A percentile compares a stretch with the other conserved stretches of the same genome.
phyloP scores from a whole-genome alignment of 2,113 vertebrate species.

The Trinectes maculatus region DNA sequence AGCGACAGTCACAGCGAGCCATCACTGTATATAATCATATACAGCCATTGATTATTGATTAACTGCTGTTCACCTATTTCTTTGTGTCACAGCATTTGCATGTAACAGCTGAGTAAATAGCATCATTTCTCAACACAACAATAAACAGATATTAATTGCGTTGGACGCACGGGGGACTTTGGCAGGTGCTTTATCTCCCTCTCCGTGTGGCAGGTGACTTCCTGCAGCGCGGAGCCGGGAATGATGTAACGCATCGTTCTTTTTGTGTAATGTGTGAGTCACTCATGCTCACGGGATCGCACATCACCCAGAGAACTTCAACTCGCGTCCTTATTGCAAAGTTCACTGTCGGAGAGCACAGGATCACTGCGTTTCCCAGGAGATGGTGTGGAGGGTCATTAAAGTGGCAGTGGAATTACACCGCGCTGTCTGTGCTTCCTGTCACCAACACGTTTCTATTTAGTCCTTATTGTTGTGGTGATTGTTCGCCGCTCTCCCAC shows the following conservation, averaged over 20 bases:
- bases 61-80: no score
- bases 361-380: neutral
- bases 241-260: conserved; percentile 14
- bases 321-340: neutral
- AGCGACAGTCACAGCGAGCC: no score
- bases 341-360: conserved; percentile 6
- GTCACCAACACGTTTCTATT: neutral
- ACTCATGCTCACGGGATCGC: neutral
- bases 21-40: no score
- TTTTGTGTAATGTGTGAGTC: conserved; percentile 13
- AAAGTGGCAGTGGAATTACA: neutral
- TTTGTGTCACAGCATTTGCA: no score
- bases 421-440: neutral
- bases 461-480: neutral
- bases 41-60: no score
- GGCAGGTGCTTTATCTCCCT: neutral
- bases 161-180: neutral
- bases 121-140: neutral
- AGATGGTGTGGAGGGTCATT: conserved; percentile 19
- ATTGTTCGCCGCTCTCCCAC: neutral
- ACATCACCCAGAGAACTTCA: neutral
- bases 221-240: neutral
- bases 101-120: no score
- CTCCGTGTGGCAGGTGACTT: neutral
- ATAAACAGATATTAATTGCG: conserved; percentile 2